These are phyloP conservation scores for Sinella curviseta DNA, from an alignment of 1,140 invertebrate species.

Conservation along the genomic window DNA sequence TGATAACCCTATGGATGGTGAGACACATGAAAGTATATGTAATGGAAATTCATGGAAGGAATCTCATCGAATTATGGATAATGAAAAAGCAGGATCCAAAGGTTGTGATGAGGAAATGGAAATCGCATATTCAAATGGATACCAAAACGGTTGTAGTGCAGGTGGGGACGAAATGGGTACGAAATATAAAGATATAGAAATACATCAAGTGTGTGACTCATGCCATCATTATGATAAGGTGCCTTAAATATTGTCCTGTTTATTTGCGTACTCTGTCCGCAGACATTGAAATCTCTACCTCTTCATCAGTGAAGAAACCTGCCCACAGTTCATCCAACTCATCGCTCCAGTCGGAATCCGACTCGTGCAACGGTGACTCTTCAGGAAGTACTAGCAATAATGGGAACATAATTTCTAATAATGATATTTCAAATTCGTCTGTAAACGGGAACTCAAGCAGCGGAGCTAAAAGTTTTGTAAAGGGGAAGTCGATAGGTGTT, in stretches of 20 bases:
- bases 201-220: neutral
- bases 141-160: slow-evolving; percentile 66
- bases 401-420: slow-evolving; percentile 36
- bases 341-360: slow-evolving; percentile 43
- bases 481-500: neutral
- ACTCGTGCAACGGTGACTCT: slow-evolving; percentile 44
- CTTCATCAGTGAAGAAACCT: slow-evolving; percentile 40
- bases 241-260: neutral
- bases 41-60: slow-evolving; percentile 41
- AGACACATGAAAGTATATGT: slow-evolving; percentile 44
- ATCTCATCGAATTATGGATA: slow-evolving; percentile 22
- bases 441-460: slow-evolving; percentile 26
- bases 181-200: neutral
- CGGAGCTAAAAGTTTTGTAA: neutral
- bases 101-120: slow-evolving; percentile 47
- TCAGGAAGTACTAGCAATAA: slow-evolving; percentile 38
- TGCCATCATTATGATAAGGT: neutral
- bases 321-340: slow-evolving; percentile 45
- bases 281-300: slow-evolving; percentile 47
- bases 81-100: slow-evolving; percentile 23
- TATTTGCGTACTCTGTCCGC: slow-evolving; percentile 9
- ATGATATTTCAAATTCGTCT: slow-evolving; percentile 33
- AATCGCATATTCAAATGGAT: slow-evolving; percentile 58
- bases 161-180: slow-evolving; percentile 48
- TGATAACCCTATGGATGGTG: slow-evolving; percentile 47